Evolutionary conservation across 2,113 vertebrate genomes (phyloP).

Genomic region (Cyphomyrus discorhynchus): DNA sequence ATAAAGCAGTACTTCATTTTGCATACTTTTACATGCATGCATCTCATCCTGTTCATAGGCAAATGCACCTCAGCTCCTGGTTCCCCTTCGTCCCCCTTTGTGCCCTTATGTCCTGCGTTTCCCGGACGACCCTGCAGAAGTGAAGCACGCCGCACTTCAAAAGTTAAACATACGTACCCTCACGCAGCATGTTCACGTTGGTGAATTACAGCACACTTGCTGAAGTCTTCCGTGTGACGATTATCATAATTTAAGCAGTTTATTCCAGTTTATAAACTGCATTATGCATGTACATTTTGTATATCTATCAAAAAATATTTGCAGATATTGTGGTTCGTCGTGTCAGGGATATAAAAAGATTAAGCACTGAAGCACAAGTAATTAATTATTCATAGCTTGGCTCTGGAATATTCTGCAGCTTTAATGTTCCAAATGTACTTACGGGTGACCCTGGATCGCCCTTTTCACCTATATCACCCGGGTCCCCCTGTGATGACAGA

Average conservation of each 20-base stretch:
- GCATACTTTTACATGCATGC: neutral
- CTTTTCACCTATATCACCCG: conserved; percentile 40
- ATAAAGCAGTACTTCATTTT: neutral
- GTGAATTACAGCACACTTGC: neutral
- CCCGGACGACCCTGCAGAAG: conserved; percentile 41
- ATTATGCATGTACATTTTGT: neutral
- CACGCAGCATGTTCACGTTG: neutral
- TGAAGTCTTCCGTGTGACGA: neutral
- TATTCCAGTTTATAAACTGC: neutral
- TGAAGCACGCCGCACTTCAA: neutral
- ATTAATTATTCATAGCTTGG: neutral
- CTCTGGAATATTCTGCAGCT: neutral
- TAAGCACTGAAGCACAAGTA: neutral
- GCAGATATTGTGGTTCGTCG: neutral
- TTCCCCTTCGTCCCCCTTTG: conserved; percentile 45
- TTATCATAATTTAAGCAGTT: neutral
- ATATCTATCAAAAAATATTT: neutral
- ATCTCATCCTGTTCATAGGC: neutral
- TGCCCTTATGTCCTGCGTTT: conserved; percentile 24
- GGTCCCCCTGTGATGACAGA: conserved; percentile 38
- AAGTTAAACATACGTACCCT: neutral
- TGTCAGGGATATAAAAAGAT: neutral
- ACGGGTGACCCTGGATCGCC: conserved; percentile 48
- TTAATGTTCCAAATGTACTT: conserved; percentile 28
- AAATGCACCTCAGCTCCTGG: conserved; percentile 43